Evolutionary conservation across 2,113 vertebrate species (phyloP).

Genomic region (Catharus minimus): DNA sequence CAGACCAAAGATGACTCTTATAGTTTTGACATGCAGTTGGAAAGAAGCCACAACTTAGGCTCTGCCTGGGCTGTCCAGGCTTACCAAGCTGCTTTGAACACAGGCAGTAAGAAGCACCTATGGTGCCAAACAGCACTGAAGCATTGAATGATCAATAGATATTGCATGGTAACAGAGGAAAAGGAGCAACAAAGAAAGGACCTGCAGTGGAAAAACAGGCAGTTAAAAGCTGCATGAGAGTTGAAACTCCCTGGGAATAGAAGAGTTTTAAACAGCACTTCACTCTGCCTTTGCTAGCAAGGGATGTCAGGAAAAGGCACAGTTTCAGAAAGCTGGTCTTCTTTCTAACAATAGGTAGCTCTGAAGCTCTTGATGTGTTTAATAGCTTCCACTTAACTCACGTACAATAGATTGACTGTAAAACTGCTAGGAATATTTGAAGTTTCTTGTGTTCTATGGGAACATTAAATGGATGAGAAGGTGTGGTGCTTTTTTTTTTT

Average conservation of each 20-base stretch:
- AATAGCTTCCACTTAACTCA: conserved; percentile 50
- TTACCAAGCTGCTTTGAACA: neutral
- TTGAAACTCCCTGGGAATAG: conserved; percentile 3
- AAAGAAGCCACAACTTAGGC: neutral
- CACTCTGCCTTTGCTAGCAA: conserved; percentile 9
- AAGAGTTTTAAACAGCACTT: conserved; percentile 48
- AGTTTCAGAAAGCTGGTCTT: conserved; percentile 26
- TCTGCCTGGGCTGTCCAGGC: neutral
- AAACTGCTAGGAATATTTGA: conserved; percentile 19
- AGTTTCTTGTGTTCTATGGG: neutral
- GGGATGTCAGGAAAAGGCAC: conserved; percentile 27
- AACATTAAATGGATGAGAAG: neutral
- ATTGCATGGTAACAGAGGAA: neutral
- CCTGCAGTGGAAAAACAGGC: neutral
- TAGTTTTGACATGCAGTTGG: neutral
- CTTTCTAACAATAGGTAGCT: conserved; percentile 24
- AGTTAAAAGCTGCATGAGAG: conserved; percentile 4
- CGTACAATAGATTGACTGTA: conserved; percentile 18
- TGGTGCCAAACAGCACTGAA: neutral
- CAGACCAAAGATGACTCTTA: neutral
- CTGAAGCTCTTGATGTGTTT: conserved; percentile 40
- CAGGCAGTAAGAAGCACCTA: neutral
- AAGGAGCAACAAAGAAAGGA: conserved; percentile 9
- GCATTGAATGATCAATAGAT: neutral
- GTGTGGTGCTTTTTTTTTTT: neutral